Percentiles rank a stretch among this genome's conserved stretches.
Evolutionary conservation across 2,113 vertebrate genomes (phyloP).

Genomic region (Paraplagusia blochii): DNA sequence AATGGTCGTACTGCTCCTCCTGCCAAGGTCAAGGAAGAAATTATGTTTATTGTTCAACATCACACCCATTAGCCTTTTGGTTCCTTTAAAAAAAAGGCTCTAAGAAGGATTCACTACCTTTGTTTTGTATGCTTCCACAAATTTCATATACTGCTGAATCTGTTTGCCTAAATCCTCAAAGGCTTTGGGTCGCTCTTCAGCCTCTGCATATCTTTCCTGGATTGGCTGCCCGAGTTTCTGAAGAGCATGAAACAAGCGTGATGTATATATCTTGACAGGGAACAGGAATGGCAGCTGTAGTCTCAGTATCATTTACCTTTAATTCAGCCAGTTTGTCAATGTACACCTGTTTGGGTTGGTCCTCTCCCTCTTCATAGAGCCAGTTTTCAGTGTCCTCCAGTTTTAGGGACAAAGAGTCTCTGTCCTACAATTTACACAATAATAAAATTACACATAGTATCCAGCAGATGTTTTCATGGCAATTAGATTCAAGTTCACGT

Average conservation of each 20-base stretch:
- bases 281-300: neutral
- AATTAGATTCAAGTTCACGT: slow-evolving; percentile 40
- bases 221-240: slow-evolving; percentile 91
- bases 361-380: slow-evolving; percentile 97
- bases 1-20: slow-evolving; percentile 93
- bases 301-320: slow-evolving; percentile 75
- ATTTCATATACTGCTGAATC: slow-evolving; percentile 95
- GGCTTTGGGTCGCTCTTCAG: slow-evolving; percentile 91
- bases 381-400: slow-evolving; percentile 94
- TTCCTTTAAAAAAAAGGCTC: neutral
- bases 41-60: neutral
- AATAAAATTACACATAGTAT: neutral
- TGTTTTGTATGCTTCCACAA: slow-evolving; percentile 89
- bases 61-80: neutral
- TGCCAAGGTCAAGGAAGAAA: slow-evolving; percentile 8
- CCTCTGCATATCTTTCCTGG: slow-evolving; percentile 86
- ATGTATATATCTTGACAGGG: too few relatives aligned
- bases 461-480: neutral
- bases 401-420: slow-evolving; percentile 85
- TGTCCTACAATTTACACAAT: slow-evolving; percentile 75
- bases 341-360: slow-evolving; percentile 95
- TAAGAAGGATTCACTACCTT: slow-evolving; percentile 76
- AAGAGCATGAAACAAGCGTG: neutral
- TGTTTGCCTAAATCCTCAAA: slow-evolving; percentile 96
- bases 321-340: slow-evolving; percentile 90